These are phyloP conservation scores for Oenanthe oenanthe DNA, from an alignment of 2,113 vertebrate genomes.

Conservation along the genomic window DNA sequence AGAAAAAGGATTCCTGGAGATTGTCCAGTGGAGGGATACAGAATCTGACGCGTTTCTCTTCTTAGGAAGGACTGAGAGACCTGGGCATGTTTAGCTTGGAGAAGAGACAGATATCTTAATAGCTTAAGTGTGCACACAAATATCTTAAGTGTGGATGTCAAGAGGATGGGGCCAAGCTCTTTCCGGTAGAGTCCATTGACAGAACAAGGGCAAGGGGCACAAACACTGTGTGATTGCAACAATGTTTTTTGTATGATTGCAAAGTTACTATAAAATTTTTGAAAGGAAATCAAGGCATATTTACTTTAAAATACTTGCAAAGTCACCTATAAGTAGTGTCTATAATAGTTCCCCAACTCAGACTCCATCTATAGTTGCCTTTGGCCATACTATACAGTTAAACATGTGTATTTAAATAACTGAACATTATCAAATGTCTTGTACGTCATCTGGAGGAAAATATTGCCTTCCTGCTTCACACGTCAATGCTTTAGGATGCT, in stretches of 20 bases:
- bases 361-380: neutral
- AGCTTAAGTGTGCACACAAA: too few relatives aligned
- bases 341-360: neutral
- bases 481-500: neutral
- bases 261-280: neutral
- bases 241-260: neutral
- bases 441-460: neutral
- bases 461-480: neutral
- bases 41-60: neutral
- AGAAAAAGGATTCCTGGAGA: neutral
- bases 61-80: neutral
- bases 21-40: neutral
- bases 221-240: neutral
- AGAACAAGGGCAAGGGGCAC: neutral
- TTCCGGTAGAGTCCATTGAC: neutral
- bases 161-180: neutral
- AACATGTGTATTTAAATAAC: neutral
- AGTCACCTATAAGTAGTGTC: neutral
- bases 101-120: neutral
- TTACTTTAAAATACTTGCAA: neutral
- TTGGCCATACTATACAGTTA: neutral
- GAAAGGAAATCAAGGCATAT: neutral
- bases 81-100: rapidly evolving
- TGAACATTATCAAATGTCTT: neutral
- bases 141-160: neutral